Evolutionary conservation across 2,888 invertebrate genomes (phyloP).

Genomic region (Bembecia ichneumoniformis): DNA sequence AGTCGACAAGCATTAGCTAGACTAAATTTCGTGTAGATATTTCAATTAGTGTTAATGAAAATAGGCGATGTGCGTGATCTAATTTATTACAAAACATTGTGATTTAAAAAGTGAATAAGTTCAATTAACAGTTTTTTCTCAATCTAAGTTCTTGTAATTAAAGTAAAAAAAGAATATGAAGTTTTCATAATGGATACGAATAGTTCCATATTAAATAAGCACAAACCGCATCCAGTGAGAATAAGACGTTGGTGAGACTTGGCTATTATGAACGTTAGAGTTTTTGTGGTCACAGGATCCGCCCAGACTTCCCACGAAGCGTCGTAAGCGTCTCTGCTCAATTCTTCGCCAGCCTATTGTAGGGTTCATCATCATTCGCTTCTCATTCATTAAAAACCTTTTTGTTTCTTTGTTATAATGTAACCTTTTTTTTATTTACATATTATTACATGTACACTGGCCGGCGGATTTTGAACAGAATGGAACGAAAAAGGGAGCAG

Average conservation of each 20-base stretch:
- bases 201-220: conserved; percentile 44
- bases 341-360: conserved; percentile 36
- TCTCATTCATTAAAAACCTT: too few relatives aligned
- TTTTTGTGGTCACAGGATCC: conserved; percentile 27
- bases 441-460: too few relatives aligned
- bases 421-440: too few relatives aligned
- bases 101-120: background rate
- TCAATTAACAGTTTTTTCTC: background rate
- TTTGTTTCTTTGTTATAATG: too few relatives aligned
- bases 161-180: conserved; percentile 48
- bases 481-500: too few relatives aligned
- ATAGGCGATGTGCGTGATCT: too few relatives aligned
- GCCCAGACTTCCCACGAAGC: conserved; percentile 34
- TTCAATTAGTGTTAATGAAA: too few relatives aligned
- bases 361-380: too few relatives aligned
- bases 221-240: conserved; percentile 36
- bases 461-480: too few relatives aligned
- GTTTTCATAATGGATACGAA: conserved; percentile 49
- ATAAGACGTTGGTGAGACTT: conserved; percentile 34
- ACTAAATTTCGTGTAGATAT: too few relatives aligned
- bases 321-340: conserved; percentile 31
- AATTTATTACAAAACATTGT: too few relatives aligned
- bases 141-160: conserved; percentile 20
- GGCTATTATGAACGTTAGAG: conserved; percentile 39
- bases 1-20: too few relatives aligned